Evolutionary conservation across 2,888 invertebrate species (phyloP).

Genomic region (Ochropacha duplaris): DNA sequence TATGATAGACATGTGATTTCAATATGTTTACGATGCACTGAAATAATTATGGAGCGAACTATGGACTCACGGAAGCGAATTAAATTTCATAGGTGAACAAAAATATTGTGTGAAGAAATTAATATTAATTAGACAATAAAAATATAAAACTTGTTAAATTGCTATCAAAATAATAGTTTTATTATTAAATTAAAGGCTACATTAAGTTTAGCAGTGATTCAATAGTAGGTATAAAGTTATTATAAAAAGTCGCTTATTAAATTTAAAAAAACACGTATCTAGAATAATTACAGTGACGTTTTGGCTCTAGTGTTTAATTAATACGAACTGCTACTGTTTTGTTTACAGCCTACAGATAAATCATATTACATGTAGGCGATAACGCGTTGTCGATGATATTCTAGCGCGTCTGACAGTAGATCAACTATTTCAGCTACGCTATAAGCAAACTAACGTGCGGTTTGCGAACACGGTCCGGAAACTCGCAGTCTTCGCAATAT

Average conservation of each 20-base stretch:
- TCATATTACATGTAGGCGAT: conserved; percentile 53
- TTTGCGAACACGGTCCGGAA: background rate
- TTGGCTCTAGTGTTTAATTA: conserved; percentile 44
- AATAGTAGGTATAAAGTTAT: background rate
- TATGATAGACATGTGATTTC: conserved; percentile 19
- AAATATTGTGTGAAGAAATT: background rate
- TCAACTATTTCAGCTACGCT: conserved; percentile 22
- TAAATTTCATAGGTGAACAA: background rate
- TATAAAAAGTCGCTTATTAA: too few relatives aligned
- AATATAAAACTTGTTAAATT: background rate
- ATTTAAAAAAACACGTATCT: background rate
- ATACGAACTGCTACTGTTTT: conserved; percentile 46
- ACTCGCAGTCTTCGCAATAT: background rate
- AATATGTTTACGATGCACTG: conserved; percentile 18
- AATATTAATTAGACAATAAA: background rate
- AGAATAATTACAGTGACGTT: conserved; percentile 16
- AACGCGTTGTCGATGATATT: conserved; percentile 42
- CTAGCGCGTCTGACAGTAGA: conserved; percentile 19
- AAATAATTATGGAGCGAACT: conserved; percentile 8
- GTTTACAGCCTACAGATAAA: conserved; percentile 45
- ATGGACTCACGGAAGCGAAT: background rate
- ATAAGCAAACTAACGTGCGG: conserved; percentile 8
- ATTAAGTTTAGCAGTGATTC: background rate
- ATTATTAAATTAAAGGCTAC: background rate
- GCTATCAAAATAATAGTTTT: background rate